Evolutionary conservation across 2,113 vertebrate genomes (phyloP).

Genomic region (Erinaceus europaeus): DNA sequence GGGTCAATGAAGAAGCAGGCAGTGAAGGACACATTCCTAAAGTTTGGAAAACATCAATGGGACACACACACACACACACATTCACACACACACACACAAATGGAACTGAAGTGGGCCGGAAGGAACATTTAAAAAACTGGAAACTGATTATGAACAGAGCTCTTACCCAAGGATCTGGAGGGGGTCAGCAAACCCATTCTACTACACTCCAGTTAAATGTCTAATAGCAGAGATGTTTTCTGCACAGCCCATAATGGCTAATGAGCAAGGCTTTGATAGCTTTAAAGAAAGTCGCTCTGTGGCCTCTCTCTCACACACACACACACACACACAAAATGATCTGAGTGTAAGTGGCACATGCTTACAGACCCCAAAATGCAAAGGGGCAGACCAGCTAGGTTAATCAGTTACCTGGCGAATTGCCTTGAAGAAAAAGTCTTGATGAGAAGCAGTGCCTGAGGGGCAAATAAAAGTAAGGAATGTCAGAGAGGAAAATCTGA

Average conservation of each 20-base stretch:
- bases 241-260: conserved; percentile 81
- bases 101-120: conserved; percentile 81
- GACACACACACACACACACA: conserved; percentile 80
- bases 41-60: conserved; percentile 83
- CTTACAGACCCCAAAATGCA: neutral
- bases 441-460: conserved; percentile 12
- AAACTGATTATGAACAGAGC: conserved; percentile 81
- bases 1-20: conserved; percentile 73
- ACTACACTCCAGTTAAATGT: conserved; percentile 78
- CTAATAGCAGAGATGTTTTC: conserved; percentile 79
- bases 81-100: no score
- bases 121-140: conserved; percentile 79
- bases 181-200: conserved; percentile 78
- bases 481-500: conserved; percentile 5
- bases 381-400: conserved; percentile 31
- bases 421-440: neutral
- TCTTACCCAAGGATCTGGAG: conserved; percentile 79
- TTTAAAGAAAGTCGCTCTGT: conserved; percentile 75
- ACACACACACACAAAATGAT: conserved; percentile 66
- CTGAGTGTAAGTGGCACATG: neutral
- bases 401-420: neutral
- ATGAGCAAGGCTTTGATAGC: conserved; percentile 80
- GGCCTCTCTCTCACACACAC: no score
- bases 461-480: conserved; percentile 24
- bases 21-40: conserved; percentile 78